phyloP scores from a whole-genome alignment of 1,140 invertebrate genomes.

The Drosophila insularis region DNA sequence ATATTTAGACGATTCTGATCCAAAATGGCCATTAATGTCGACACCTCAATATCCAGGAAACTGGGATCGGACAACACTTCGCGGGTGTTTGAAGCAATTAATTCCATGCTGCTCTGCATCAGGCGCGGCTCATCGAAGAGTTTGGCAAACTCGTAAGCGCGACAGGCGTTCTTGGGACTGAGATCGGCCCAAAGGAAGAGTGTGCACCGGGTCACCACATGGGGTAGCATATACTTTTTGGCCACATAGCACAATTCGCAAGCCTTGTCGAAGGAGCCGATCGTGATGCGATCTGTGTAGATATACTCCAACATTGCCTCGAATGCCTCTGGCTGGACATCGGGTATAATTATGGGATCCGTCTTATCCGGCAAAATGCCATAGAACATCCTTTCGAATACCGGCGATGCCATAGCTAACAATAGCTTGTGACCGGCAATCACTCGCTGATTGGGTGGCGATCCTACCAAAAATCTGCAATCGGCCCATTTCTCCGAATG shows the following conservation, averaged over 20 bases:
- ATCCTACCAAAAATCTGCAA: constrained; percentile 91
- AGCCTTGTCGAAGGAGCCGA: constrained; percentile 91
- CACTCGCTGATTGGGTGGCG: constrained; percentile 88
- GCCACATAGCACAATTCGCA: constrained; percentile 93
- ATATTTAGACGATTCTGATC: constrained; percentile 89
- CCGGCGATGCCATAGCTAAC: constrained; percentile 92
- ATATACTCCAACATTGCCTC: constrained; percentile 91
- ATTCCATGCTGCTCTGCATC: constrained; percentile 90
- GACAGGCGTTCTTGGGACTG: constrained; percentile 90
- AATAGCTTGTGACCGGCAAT: constrained; percentile 91
- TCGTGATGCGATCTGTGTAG: constrained; percentile 90
- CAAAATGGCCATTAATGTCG: constrained; percentile 89
- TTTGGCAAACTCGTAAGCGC: constrained; percentile 92
- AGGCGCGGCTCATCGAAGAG: constrained; percentile 91
- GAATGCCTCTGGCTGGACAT: constrained; percentile 93
- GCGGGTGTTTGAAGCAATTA: constrained; percentile 89
- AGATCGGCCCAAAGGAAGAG: constrained; percentile 91
- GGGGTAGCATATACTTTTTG: constrained; percentile 93
- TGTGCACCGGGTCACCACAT: constrained; percentile 91
- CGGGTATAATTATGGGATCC: constrained; percentile 89
- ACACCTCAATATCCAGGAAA: constrained; percentile 89
- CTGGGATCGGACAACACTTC: constrained; percentile 88
- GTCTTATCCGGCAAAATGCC: constrained; percentile 87
- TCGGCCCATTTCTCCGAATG: constrained; percentile 90
- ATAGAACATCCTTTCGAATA: constrained; percentile 92